Evolutionary conservation across 2,888 invertebrate genomes (phyloP), one percentile per base, ranked within the genome.

Genomic region (Trichogramma dendrolimi): DNA sequence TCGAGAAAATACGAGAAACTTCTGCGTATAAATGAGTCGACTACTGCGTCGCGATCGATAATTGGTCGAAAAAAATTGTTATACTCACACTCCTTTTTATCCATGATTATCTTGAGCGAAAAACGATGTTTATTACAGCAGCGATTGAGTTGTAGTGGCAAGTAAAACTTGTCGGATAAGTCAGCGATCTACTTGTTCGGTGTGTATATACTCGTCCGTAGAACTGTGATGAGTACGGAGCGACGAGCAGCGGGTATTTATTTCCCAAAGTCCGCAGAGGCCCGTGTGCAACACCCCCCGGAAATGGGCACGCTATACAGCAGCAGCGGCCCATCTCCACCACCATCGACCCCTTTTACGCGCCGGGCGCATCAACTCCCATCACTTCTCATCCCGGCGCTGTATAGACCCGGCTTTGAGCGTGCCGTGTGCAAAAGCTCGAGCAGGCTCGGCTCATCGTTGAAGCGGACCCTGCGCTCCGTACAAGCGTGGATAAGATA

Each of bases 341-440:
- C 27, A 27, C 27, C 27, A 27, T 27, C 27, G 27, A 27, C 27
- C 27, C 27, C 27, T 27, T 27, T 27, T 8, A 40, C 2, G 49
- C 39, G 59, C 51, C 53, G 48, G 38, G 61, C 50, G 61, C 64
- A 52, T 58, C 14, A 6, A 10, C 27, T 10, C 8, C 10, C n/a
- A n/a, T 5, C 39, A 11, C 44, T 38, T 44, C 27, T 27, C 27
- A 27, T 27, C 27, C 27, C 27, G 27, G 27, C 27, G 27, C 27
- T 27, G 27, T 27, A 27, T 27, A 27, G 27, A 27, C 2, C 27
- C 27, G 27, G 27, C 27, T 27, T 27, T 27, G 27, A 27, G 38
- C 52, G 64, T 47, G 64, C 64, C 61, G 61, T 61, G 64, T 53
- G 64, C 64, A 64, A 64, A 58, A 43, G 48, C 38, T 11, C 44